Evolutionary conservation across 2,113 vertebrate species (phyloP), one percentile per base, ranked within the genome.

Genomic region (Hippocampus comes): DNA sequence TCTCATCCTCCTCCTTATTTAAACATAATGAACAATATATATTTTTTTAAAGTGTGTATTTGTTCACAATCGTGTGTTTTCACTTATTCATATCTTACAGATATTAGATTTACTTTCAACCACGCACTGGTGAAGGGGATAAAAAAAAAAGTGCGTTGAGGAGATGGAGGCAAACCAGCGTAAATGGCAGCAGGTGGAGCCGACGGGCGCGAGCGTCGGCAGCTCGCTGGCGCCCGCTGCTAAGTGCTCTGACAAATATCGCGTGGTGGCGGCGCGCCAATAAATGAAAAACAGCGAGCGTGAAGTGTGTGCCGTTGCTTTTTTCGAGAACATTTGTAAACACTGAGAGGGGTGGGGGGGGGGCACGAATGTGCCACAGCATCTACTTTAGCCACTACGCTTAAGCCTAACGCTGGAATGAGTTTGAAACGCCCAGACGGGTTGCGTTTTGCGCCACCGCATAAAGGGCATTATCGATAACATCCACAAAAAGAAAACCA

Each of bases 211-310:
- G 85, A 80, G 59, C 74, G 73, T 85, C 72, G 68, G 71, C 80
- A 68, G 75, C 77, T 80, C 83, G 78, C 76, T 9, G 34, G 71
- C 49, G 78, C 76, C 82, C 82, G 81, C 74, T 80, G 84, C 84
- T 91, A 91, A 93, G 91, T 91, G 89, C 84, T 74, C 86, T 84
- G 89, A 91, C 70, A 73, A 86, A 85, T 82, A 85, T 74, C 72
- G 82, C 89, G 86, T 66, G n/a, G 69, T 91, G 90, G 90, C 87
- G 71, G 70, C 43, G 23, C 63, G 87, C 88, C 90, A 91, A 66
- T 57, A 10, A 79, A 88, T 89, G 80, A 23, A 30, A 60, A 89
- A 77, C 81, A 20, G 9, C 84, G 77, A 86, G 78, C 14, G 56
- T 38, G 68, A 61, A 30, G 51, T n/a, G 6, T 17, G 55, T 10